Evolutionary conservation across 2,888 invertebrate species (phyloP).

Genomic region (Zonitis immaculata): DNA sequence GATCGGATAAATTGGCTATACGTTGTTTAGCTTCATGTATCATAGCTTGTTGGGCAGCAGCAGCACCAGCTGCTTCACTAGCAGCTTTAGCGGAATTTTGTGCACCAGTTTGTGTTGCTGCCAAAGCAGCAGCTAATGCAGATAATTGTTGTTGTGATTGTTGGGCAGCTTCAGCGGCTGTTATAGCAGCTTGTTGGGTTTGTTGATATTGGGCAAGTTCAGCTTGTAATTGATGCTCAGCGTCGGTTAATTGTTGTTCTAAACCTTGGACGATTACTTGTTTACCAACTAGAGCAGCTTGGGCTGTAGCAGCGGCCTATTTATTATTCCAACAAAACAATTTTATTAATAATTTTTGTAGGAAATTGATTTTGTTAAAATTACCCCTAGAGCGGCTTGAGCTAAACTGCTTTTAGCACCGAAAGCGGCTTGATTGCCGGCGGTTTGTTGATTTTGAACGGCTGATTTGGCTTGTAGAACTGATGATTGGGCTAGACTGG

Average conservation of each 20-base stretch:
- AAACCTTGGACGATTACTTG: constrained; percentile 49
- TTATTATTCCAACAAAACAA: neutral
- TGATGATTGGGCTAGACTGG: constrained; percentile 62
- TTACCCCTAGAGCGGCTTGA: constrained; percentile 57
- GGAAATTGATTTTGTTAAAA: neutral
- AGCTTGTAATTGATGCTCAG: constrained; percentile 59
- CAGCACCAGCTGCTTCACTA: constrained; percentile 62
- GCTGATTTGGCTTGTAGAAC: constrained; percentile 69
- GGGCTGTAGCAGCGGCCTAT: constrained; percentile 44
- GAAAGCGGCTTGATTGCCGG: constrained; percentile 69
- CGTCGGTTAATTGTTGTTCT: constrained; percentile 66
- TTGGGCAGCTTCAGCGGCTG: constrained; percentile 64
- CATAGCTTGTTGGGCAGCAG: constrained; percentile 69
- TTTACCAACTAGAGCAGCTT: constrained; percentile 60
- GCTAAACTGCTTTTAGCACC: constrained; percentile 68
- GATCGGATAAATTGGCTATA: constrained; percentile 59
- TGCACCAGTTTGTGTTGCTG: constrained; percentile 52
- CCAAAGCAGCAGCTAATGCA: constrained; percentile 64
- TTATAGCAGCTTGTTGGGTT: constrained; percentile 63
- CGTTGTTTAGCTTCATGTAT: constrained; percentile 64
- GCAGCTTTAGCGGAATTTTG: constrained; percentile 66
- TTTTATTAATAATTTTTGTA: no score
- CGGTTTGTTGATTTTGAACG: constrained; percentile 62
- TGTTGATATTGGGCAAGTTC: constrained; percentile 65
- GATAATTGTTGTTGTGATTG: constrained; percentile 63